Evolutionary conservation across 2,888 invertebrate species (phyloP), one percentile per base, ranked within the genome.

Genomic region (Dendrolimus houi): DNA sequence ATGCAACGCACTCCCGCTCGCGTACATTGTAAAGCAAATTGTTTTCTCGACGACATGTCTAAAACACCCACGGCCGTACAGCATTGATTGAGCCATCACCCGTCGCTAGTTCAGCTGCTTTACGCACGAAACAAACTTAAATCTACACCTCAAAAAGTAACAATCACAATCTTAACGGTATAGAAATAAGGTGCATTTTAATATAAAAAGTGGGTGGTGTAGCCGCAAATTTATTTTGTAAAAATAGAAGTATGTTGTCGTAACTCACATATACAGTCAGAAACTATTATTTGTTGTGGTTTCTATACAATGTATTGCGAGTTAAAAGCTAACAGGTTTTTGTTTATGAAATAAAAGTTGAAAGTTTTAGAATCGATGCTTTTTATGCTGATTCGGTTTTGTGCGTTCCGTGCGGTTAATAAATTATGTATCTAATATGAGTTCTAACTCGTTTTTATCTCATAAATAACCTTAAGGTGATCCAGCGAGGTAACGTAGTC

Each of bases 271-370:
- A 74, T 78, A 79, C 78, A 77, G 83, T 81, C 85, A 81, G 83
- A 84, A 83, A 86, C 81, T 85, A 86, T 87, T 84, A 86, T 83
- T 82, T 86, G 83, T 77, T 87, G 88, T 70, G 88, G 88, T 86
- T 81, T 71, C 62, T 70, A 78, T 77, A 85, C 86, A 85, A 80
- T 85, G 87, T 83, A 81, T 77, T 74, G 75, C 77, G 67, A 77
- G 80, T 79, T 79, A 79, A 77, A 79, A 70, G 75, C 77, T 78
- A 77, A 74, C 76, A 75, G 75, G 77, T 80, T 79, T 68, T 79
- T 76, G 75, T 74, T 74, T 77, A 76, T 75, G 73, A 71, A 75
- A 79, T 77, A 74, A 74, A 77, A 74, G 73, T 73, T 71, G 72
- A 75, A 69, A 71, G 71, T 69, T 69, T 71, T 70, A 69, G 60